phyloP scores from a whole-genome alignment of 2,888 invertebrate genomes.

The Lasioglossum pauxillum region DNA sequence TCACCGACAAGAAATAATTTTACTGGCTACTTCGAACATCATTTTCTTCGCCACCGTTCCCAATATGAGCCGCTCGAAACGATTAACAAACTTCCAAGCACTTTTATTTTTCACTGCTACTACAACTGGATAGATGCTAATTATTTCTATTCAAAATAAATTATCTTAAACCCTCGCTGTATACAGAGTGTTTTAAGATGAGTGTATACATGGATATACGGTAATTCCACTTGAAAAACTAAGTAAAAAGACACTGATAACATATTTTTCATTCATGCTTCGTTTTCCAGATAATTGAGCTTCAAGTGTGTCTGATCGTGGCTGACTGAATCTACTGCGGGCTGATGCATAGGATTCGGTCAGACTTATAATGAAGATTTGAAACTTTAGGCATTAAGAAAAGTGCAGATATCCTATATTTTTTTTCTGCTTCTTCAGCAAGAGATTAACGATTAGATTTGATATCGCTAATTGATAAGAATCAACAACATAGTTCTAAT shows the following conservation, averaged over 20 bases:
- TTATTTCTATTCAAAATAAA: neutral
- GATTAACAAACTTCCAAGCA: neutral
- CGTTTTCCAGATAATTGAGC: neutral
- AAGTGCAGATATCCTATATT: no score
- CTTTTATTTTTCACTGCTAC: neutral
- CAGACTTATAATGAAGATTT: neutral
- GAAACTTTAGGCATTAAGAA: no score
- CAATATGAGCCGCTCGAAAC: neutral
- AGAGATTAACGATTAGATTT: no score
- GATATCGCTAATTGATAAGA: no score
- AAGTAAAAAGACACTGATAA: neutral
- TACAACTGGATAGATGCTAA: neutral
- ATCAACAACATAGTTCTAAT: no score
- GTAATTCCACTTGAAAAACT: neutral
- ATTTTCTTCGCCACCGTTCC: neutral
- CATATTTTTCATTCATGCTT: neutral
- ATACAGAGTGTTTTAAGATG: neutral
- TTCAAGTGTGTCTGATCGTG: neutral
- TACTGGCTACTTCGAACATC: neutral
- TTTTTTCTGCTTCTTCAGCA: no score
- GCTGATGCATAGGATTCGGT: neutral
- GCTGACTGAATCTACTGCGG: neutral
- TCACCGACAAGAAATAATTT: no score
- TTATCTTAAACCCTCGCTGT: neutral
- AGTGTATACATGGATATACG: neutral